Conservation (phyloP, 2,888 invertebrate species). For the Limnephilus lunatus region DNA sequence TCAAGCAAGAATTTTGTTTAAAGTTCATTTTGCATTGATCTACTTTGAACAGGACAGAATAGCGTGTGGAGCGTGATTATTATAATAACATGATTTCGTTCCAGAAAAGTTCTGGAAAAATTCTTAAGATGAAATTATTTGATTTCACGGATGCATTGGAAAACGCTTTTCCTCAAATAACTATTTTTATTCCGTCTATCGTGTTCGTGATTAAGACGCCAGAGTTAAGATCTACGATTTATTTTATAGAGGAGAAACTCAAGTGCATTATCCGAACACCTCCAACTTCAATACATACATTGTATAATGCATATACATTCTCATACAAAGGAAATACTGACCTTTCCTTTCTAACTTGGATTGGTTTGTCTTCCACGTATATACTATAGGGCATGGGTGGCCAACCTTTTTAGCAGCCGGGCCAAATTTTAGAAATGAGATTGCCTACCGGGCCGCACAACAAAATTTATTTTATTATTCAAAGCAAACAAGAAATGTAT, state of each 20-base stretch:
- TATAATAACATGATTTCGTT: not conserved
- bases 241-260: not conserved
- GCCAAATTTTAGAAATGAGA: too few species aligned
- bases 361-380: not conserved
- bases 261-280: not conserved
- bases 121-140: not conserved
- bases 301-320: not conserved
- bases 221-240: not conserved
- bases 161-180: not conserved
- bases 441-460: too few species aligned
- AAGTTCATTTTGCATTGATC: too few species aligned
- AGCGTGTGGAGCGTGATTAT: too few species aligned
- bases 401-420: too few species aligned
- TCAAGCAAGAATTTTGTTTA: too few species aligned
- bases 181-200: not conserved
- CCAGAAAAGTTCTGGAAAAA: not conserved
- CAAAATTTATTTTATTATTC: not conserved
- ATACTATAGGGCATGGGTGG: too few species aligned
- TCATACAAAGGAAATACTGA: not conserved
- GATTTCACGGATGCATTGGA: not conserved
- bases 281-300: not conserved
- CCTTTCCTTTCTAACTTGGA: not conserved
- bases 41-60: too few species aligned
- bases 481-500: too few species aligned
- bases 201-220: not conserved